These are phyloP conservation scores for Sander lucioperca DNA, from an alignment of 2,113 vertebrate genomes.

Conservation along the genomic window DNA sequence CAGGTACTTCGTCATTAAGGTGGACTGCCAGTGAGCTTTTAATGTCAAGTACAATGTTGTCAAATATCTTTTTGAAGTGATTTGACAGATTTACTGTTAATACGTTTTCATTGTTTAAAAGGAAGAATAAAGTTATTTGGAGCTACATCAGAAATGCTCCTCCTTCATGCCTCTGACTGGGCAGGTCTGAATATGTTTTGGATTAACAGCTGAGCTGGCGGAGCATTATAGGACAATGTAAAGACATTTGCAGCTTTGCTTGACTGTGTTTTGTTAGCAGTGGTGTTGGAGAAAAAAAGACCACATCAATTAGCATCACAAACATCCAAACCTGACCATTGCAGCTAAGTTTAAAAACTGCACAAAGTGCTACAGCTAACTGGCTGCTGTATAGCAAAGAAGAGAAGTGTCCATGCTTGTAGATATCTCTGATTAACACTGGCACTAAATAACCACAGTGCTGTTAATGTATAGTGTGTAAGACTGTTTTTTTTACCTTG, in stretches of 20 bases:
- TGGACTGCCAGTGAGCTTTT: not conserved
- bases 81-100: not conserved
- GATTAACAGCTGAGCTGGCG: not conserved
- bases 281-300: not conserved
- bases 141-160: not conserved
- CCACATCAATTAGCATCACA: too few relatives aligned
- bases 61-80: not conserved
- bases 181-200: not conserved
- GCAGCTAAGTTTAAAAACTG: not conserved
- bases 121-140: not conserved
- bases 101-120: not conserved
- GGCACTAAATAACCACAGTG: not conserved
- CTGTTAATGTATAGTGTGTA: not conserved
- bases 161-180: not conserved
- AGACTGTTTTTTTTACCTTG: slow-evolving; percentile 85
- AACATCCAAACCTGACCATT: too few relatives aligned
- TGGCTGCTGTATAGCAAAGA: not conserved
- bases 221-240: not conserved
- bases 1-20: not conserved
- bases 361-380: not conserved
- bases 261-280: not conserved
- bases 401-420: too few relatives aligned
- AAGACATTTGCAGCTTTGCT: too few relatives aligned
- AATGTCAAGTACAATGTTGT: not conserved
- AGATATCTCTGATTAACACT: not conserved